Evolutionary conservation across 2,888 invertebrate genomes (phyloP), one percentile per base, ranked within the genome.

Genomic region (Lasioglossum marginatum): DNA sequence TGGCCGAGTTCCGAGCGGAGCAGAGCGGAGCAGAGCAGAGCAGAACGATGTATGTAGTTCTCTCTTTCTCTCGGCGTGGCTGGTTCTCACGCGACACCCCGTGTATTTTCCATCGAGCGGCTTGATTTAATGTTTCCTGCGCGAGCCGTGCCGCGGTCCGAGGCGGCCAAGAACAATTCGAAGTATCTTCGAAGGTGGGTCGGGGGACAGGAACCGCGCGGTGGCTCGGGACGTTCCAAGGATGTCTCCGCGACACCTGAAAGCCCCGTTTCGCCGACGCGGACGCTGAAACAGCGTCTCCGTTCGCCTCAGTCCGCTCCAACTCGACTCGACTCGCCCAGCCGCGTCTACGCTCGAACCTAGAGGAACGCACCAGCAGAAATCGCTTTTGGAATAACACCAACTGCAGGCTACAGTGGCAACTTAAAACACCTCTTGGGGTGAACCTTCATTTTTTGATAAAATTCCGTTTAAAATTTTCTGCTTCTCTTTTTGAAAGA

Each of bases 161-260:
- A 52, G 63, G 63, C 45, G 72, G 27, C 37, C 37, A 48, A 43
- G 60, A 81, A 81, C 82, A 76, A 86, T 88, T 71, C 79, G 73
- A 78, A 79, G 82, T 81, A 89, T 89, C 81, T 77, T 12, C 34
- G 74, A 66, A 71, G 89, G 43, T 68, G 83, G 75, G 73, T 77
- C 74, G 57, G 74, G 70, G 81, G 76, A 81, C 72, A 77, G 66
- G 73, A 68, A 52, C 73, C 71, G 52, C 52, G 79, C 48, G 76
- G 81, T 77, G 77, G 81, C 77, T 63, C 83, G 82, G 87, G 85
- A 90, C 89, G 88, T 89, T 91, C 91, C 92, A 88, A 88, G 88
- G 87, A 92, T 92, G 82, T 89, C 87, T 82, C 70, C 83, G 89
- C 89, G 89, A 92, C 92, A 92, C 92, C 92, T 92, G 92, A 88